Base-by-base conservation (phyloP, 2,888 invertebrate genomes). In the Cremastobaeus sp. region DNA sequence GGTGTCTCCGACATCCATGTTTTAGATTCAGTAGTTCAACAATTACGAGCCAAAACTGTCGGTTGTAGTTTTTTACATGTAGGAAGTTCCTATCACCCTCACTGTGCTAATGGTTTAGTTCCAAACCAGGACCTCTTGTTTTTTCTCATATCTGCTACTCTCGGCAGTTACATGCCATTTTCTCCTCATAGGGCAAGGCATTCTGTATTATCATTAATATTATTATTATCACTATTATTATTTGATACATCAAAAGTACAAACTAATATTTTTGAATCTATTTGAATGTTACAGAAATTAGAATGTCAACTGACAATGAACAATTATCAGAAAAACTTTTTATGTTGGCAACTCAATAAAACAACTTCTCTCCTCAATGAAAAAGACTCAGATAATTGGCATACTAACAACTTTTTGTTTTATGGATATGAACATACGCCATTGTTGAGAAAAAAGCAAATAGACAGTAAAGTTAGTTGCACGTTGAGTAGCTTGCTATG, bases 51-150 rank as follows among this genome's bases (percentile, higher is more conserved):
- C 79, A 92, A 91, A 82, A 92, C 93, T 35, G 92, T 94, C 65
- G 90, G 93, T 6, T 93, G 94, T 79, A 93, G 93, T 48, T 94
- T 95, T 87, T 88, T 95, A 70, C 93, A 93, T 85, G 90, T 94
- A 14, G 92, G 92, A 37, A 90, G 91, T 76, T 87, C 89, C 34
- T 92, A 92, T 84, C 91, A 93, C 85, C 92, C 93, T 1, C 90
- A 92, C 79, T 90, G 91, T 64, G 91, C 91, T 74, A 91, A 92
- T 74, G 94, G 93, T 12, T 90, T 92, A 79, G 91, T 94, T 12
- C 91, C 94, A 14, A 93, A 94, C 84, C 90, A 91, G 43, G 94
- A 95, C 84, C 88, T 95, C 57, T 90, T 95, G 88, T 90, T 92
- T 82, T 95, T 94, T 85, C 90, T 95, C 77, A 91, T 95, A 32